phyloP scores from a whole-genome alignment of 1,140 invertebrate species.

The Fopius arisanus region DNA sequence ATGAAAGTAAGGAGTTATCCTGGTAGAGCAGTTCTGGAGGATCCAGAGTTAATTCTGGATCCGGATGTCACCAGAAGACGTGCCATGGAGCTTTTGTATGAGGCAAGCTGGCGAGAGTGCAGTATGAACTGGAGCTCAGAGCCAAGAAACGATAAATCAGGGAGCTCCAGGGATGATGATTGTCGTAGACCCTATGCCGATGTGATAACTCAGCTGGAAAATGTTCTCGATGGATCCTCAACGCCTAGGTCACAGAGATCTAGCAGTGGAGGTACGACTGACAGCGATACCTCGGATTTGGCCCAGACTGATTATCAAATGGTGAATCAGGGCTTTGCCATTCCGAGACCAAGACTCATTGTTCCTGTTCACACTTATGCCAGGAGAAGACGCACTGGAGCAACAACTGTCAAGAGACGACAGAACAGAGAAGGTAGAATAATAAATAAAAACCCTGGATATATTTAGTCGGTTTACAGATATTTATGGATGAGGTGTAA shows the following conservation, averaged over 20 bases:
- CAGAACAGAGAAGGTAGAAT: constrained; percentile 54
- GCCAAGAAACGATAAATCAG: constrained; percentile 26
- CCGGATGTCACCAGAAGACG: constrained; percentile 69
- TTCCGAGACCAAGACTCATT: constrained; percentile 83
- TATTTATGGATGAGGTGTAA: not conserved
- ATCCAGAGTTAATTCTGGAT: constrained; percentile 69
- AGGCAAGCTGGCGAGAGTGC: constrained; percentile 80
- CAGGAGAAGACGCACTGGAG: constrained; percentile 77
- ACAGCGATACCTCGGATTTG: constrained; percentile 55
- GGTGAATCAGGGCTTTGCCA: constrained; percentile 72
- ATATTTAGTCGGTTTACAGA: no score
- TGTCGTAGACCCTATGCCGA: constrained; percentile 44
- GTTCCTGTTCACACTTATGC: constrained; percentile 88
- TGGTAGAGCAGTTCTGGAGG: constrained; percentile 74
- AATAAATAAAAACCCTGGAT: no score
- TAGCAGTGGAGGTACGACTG: constrained; percentile 58
- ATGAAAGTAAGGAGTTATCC: constrained; percentile 87
- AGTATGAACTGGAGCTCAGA: constrained; percentile 51
- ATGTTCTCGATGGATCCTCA: constrained; percentile 51
- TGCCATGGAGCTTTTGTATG: constrained; percentile 79
- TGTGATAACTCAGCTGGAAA: constrained; percentile 55
- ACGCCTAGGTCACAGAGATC: constrained; percentile 53
- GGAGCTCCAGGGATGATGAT: constrained; percentile 35
- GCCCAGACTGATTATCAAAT: constrained; percentile 56
- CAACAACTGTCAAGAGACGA: constrained; percentile 48